These are phyloP conservation scores for Serinus canaria DNA, from an alignment of 2,113 vertebrate genomes.

Conservation along the genomic window DNA sequence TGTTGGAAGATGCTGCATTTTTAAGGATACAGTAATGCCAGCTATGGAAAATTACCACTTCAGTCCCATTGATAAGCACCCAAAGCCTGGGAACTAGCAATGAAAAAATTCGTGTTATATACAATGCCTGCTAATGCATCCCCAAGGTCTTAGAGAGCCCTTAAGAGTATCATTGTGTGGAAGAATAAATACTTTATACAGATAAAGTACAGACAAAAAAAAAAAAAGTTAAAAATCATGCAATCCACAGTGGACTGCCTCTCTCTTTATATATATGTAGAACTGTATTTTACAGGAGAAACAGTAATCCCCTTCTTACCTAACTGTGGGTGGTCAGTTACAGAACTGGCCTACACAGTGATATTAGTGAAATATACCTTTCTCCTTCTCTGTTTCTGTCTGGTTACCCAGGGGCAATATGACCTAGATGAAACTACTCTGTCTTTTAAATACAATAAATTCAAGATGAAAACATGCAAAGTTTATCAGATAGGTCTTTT, in stretches of 20 bases:
- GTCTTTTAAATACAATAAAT: slow-evolving; percentile 35
- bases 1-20: background rate
- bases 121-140: background rate
- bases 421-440: slow-evolving; percentile 31
- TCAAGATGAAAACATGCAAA: background rate
- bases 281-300: background rate
- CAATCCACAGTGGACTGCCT: background rate
- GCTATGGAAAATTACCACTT: background rate
- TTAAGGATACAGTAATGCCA: background rate
- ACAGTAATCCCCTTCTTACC: background rate
- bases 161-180: background rate
- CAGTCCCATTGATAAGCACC: background rate
- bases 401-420: slow-evolving; percentile 31
- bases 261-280: background rate
- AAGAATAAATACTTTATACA: background rate
- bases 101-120: accelerated
- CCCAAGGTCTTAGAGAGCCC: background rate
- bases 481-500: background rate
- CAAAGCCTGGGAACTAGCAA: background rate
- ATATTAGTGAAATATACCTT: slow-evolving; percentile 18
- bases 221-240: background rate
- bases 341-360: background rate
- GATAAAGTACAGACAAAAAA: background rate
- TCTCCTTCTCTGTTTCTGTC: slow-evolving; percentile 12
- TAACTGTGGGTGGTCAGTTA: slow-evolving; percentile 28